Evolutionary conservation across 2,113 vertebrate genomes (phyloP), one percentile per base, ranked within the genome.

Genomic region (Equus quagga): DNA sequence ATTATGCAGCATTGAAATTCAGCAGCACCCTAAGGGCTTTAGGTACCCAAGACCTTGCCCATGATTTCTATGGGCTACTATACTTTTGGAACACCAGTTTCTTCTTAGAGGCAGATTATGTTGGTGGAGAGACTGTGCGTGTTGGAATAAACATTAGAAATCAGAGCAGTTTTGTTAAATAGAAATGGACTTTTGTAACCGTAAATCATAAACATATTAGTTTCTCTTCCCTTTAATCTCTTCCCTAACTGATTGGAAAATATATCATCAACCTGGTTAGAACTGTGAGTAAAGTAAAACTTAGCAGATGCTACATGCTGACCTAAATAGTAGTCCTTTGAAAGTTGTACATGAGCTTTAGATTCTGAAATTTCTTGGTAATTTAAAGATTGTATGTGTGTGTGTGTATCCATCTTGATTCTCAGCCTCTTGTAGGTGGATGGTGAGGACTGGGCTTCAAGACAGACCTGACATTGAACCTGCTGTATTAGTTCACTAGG

Each of bases 221-320:
- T 26, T 56, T 51, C 13, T 13, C 14, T n/a, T 69, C n/a, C n/a
- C 36, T 93, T 62, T 7, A 8, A 21, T 18, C n/a, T 62, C 41
- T 84, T 80, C 26, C 8, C 44, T 72, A 56, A 26, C 33, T 87
- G 69, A 14, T 60, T 69, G 15, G 46, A 65, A 58, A 90, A 36
- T 83, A 24, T 21, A 17, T 21, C 15, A 10, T 26, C 31, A 65
- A 31, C 60, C 13, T 54, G 10, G 10, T 69, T 36, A 81, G 36
- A 81, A 60, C 8, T 91, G 3, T 62, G 69, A 88, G 75, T 65
- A 67, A 18, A 79, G 83, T 36, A 75, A 96, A 62, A 36, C 33
- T 62, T 17, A 58, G 36, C 1, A 6, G 0, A 0, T 33, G 4
- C 6, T 26, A 6, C 18, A 0, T 5, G 18, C 46, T 54, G 33